phyloP scores from a whole-genome alignment of 2,113 vertebrate genomes.

The Lipophrys pholis region DNA sequence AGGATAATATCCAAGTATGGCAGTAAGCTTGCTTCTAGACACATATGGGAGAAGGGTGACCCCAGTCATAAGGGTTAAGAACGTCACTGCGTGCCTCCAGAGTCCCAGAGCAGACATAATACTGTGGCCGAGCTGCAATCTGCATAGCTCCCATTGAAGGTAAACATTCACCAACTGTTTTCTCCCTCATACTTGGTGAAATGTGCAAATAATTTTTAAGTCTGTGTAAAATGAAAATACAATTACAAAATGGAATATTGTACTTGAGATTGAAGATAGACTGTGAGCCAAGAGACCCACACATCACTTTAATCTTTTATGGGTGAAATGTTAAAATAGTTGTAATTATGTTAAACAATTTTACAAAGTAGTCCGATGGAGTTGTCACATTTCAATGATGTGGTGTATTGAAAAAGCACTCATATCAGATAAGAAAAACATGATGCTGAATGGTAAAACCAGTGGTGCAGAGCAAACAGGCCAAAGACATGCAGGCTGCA shows the following conservation, averaged over 20 bases:
- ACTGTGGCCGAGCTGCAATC: conserved; percentile 34
- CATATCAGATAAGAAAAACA: too few relatives aligned
- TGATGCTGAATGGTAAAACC: too few relatives aligned
- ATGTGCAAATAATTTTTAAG: neutral
- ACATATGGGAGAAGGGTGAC: conserved; percentile 27
- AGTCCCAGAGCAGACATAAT: conserved; percentile 34
- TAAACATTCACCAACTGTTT: conserved; percentile 12
- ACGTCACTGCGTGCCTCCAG: conserved; percentile 36
- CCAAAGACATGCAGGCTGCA: neutral
- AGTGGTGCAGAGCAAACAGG: neutral
- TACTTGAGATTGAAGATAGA: conserved; percentile 5
- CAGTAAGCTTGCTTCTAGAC: conserved; percentile 32
- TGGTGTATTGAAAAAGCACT: neutral
- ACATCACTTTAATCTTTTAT: conserved; percentile 24
- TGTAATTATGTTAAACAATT: neutral
- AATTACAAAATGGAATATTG: conserved; percentile 10
- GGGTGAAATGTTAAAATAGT: conserved; percentile 10
- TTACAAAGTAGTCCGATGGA: too few relatives aligned
- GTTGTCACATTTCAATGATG: too few relatives aligned
- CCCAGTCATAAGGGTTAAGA: conserved; percentile 32
- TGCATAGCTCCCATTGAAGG: conserved; percentile 13
- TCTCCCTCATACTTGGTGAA: neutral
- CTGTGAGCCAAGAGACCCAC: conserved; percentile 4
- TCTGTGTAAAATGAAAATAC: neutral
- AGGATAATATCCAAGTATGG: conserved; percentile 72